Percentiles rank a stretch among this genome's conserved stretches.
Conservation (phyloP, 2,113 vertebrate species). For the Brevimyrus niger region DNA sequence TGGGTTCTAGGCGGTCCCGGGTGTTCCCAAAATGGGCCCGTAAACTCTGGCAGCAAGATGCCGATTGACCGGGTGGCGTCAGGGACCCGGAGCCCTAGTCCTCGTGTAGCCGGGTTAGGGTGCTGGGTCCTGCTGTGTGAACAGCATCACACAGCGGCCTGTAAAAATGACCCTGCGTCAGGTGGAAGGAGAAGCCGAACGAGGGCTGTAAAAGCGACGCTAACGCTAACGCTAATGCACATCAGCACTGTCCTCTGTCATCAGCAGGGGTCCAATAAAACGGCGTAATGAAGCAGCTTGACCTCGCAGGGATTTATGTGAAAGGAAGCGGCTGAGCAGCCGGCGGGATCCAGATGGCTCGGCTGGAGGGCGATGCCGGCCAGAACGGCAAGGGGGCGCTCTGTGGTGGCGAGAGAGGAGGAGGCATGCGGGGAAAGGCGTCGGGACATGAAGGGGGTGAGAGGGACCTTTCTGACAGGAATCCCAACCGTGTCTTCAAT, state of each 20-base stretch:
- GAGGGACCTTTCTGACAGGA: neutral
- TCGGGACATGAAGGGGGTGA: neutral
- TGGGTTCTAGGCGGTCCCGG: neutral
- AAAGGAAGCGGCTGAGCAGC: neutral
- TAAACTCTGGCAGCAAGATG: neutral
- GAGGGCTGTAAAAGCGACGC: neutral
- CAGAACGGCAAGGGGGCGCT: neutral
- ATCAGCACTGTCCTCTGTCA: neutral
- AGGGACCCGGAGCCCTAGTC: neutral
- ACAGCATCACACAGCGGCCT: neutral
- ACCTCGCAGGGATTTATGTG: neutral
- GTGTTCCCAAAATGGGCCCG: neutral
- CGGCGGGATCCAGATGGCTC: neutral
- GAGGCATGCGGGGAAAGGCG: neutral
- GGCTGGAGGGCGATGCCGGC: neutral
- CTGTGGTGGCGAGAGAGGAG: neutral
- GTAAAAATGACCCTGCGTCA: neutral
- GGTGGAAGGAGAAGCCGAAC: neutral
- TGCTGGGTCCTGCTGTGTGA: neutral
- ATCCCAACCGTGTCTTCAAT: neutral
- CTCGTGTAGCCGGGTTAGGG: too few relatives aligned
- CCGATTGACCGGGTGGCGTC: neutral
- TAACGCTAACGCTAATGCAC: neutral
- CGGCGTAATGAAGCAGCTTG: constrained; percentile 4
- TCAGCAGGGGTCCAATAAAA: neutral